These are phyloP conservation scores for Silurus aristotelis DNA, from an alignment of 2,797 vertebrate species.

Conservation along the genomic window DNA sequence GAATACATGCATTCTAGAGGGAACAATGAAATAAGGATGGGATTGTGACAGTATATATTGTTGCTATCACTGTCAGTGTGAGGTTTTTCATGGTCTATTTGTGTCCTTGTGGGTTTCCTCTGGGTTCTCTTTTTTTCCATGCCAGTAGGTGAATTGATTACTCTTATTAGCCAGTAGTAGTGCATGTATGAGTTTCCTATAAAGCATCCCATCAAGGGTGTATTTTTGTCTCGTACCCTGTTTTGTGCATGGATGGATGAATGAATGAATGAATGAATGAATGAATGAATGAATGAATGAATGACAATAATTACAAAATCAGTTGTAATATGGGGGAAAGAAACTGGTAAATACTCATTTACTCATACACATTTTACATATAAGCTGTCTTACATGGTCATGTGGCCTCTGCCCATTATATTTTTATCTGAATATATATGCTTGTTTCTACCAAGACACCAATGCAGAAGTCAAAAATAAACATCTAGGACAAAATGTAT, in stretches of 20 bases:
- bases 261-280: not conserved
- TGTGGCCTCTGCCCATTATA: not conserved
- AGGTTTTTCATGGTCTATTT: not conserved
- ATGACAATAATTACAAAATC: not conserved
- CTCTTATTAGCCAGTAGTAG: not conserved
- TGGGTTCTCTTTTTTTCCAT: not conserved
- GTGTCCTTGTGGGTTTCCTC: not conserved
- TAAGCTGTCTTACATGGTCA: not conserved
- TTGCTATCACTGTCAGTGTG: not conserved
- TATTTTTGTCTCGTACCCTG: not conserved
- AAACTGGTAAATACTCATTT: not conserved
- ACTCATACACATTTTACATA: not conserved
- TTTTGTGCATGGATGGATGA: no score
- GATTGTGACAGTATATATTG: not conserved
- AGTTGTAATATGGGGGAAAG: not conserved
- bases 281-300: not conserved
- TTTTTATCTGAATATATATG: not conserved
- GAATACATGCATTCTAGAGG: not conserved
- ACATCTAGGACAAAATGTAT: not conserved
- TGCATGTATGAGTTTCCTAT: not conserved
- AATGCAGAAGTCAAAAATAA: not conserved
- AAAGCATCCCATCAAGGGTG: not conserved
- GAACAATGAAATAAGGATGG: not conserved
- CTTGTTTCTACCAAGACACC: not conserved
- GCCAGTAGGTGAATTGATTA: not conserved